Evolutionary conservation across 2,888 invertebrate genomes (phyloP), one percentile per base, ranked within the genome.

Genomic region (Lucinisca nassula): DNA sequence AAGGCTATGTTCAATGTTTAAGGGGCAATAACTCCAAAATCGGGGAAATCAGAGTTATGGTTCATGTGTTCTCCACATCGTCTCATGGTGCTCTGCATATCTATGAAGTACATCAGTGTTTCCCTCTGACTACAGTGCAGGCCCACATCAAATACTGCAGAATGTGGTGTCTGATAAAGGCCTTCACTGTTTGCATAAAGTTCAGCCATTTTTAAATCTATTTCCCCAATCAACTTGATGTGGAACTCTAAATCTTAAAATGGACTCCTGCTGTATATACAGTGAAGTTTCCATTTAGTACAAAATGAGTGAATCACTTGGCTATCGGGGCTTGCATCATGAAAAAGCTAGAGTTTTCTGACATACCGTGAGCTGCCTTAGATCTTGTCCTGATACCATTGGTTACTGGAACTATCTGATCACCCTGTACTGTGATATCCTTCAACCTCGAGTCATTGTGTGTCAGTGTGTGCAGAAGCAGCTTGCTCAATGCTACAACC

Each of bases 401-500:
- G 21, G 87, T 85, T 6, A 91, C 89, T 6, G 86, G 83, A 78
- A 95, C 94, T 61, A 97, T 96, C 92, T 97, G 96, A 88, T 97
- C 97, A n/a, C 97, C 97, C 88, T 97, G 97, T 0, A 97, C 97
- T 49, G 96, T 96, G 79, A 97, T 97, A 76, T 97, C 96, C 82
- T 97, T 97, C 21, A 97, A 93, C 74, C 97, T 95, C 10, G 96
- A 96, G 93, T 98, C 98, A 93, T 97, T 97, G 24, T 97, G 97
- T 61, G 97, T 97, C 1, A 98, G 97, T 0, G 97, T 97, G 93
- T 98, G 97, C 92, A 97, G 97, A 21, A 98, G 96, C 21, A 98
- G 96, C 93, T 98, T 98, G 90, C 97, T 97, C 2, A 98, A 96
- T 0, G 98, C 98, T 92, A 98, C 97, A 17, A 97, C 97, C 77